Base-by-base conservation (phyloP, 37 sponge, comb jelly and placozoan genomes). In the Bolinopsis microptera region DNA sequence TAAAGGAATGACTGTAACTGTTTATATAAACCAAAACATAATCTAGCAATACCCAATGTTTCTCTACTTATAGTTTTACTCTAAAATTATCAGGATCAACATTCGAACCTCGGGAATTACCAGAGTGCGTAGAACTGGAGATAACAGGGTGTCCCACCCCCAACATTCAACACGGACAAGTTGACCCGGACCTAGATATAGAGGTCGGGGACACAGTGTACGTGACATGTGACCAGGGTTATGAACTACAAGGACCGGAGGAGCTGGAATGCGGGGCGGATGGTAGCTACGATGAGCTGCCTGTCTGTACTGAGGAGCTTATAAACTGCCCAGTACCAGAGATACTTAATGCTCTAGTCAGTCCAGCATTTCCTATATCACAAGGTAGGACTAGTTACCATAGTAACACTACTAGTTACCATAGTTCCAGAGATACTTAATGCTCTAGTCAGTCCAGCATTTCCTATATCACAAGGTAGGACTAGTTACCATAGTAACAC, bases 221-320 rank as follows among this genome's bases (percentile, higher is more conserved):
- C 22, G 82, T 80, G 37, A 21, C 30, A 8, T 80, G 82, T 35
- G 82, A 80, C 32, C 36, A 80, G 82, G 82, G 82, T 0, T 34
- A 34, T 36, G 30, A 13, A 3, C 38, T 80, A 5, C 0, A 1
- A 22, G 82, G 82, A 3, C 36, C 2, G 23, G 61, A 48, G 61
- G 61, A 48, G 61, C 82, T 80, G 38, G 38, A 32, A 9, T 80
- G 82, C 22, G 38, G 38, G 16, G 2, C 32, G 5, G 38, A 80
- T 80, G 82, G 82, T 2, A 35, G 21, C 9, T 80, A 32, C 16
- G 22, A 8, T 13, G 37, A 28, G 37, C 1, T 36, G 37, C 38
- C 82, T 23, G 34, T 34, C 16, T 80, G 82, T 80, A 1, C 32
- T 3, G 30, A 13, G 82, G 8, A 34, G 23, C 3, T 31, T 9